Percentiles rank a stretch among this genome's conserved stretches.
Evolutionary conservation across 2,888 invertebrate genomes (phyloP).

Genomic region (Leptopilina syphax): DNA sequence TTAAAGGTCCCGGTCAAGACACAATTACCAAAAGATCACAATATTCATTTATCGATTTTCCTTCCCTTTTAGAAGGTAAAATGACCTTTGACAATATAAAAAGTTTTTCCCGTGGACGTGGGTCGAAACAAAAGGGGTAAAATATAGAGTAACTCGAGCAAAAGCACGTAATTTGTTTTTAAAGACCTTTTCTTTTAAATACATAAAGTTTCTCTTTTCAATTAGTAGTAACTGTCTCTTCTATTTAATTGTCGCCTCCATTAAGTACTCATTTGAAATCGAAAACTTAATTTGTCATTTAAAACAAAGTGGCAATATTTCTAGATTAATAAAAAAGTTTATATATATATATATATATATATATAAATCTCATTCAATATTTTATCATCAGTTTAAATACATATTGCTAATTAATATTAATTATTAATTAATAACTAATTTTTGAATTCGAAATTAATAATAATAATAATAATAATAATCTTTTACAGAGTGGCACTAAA

Average conservation of each 20-base stretch:
- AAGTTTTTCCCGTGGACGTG: constrained; percentile 12
- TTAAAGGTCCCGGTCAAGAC: background rate
- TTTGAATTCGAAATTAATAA: background rate
- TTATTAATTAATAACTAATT: too few relatives aligned
- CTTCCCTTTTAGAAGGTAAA: constrained; percentile 1
- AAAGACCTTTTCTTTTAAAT: constrained; percentile 22
- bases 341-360: too few relatives aligned
- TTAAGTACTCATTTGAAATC: background rate
- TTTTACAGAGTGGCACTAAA: constrained; percentile 66
- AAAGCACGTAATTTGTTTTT: constrained; percentile 26
- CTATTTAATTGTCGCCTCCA: background rate
- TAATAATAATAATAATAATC: background rate
- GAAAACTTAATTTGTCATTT: background rate
- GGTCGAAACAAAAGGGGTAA: background rate
- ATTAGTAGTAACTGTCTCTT: background rate
- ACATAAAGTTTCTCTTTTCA: constrained; percentile 3
- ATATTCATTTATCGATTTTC: constrained; percentile 1
- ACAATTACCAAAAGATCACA: constrained; percentile 7
- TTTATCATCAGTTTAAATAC: too few relatives aligned
- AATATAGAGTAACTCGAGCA: background rate
- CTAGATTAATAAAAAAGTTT: too few relatives aligned
- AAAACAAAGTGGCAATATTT: background rate
- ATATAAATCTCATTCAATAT: too few relatives aligned
- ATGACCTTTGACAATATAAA: constrained; percentile 13
- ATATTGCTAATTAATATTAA: too few relatives aligned